Evolutionary conservation across 2,113 vertebrate species (phyloP), one percentile per base, ranked within the genome.

Genomic region (Plecotus auritus): DNA sequence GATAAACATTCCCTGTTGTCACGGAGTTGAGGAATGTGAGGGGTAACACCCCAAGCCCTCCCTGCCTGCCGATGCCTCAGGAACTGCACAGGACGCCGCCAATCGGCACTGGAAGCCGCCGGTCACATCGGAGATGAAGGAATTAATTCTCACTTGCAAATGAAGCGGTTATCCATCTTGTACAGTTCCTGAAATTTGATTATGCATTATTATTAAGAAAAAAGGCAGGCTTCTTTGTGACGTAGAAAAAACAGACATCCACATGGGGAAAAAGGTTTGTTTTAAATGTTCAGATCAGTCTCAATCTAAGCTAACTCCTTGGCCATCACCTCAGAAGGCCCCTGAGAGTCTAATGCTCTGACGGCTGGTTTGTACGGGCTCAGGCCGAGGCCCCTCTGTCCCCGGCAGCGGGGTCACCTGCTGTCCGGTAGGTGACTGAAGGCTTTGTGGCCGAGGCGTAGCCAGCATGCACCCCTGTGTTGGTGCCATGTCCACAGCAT

Each of bases 101-200:
- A 64, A 91, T 95, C 30, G 64, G 61, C 56, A 70, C 45, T 17
- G 72, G 91, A 88, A 70, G 42, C 22, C 47, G 77, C 32, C n/a
- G 59, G 20, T 84, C 56, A 85, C 18, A 72, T 76, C 9, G 23
- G 83, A 90, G 81, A 64, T 78, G 11, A 80, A 92, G 59, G 59
- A 67, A 90, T 81, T 54, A 93, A 93, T 80, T 82, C 92, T 67
- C 61, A 76, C 67, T 80, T 94, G n/a, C 37, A 77, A 87, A 23
- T n/a, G 61, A 22, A 87, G 47, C 40, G 73, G n/a, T 77, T 77
- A 28, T 66, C 35, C 20, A 64, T 87, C 54, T 85, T 42, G 9
- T 59, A 45, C 3, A 5, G 26, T 47, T 95, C 76, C 64, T 12
- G 72, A 81, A 61, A 40, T 37, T 78, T 90, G 47, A 85, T 76